These are phyloP conservation scores for Helicoverpa armigera DNA, from an alignment of 1,140 invertebrate species.

Conservation along the genomic window DNA sequence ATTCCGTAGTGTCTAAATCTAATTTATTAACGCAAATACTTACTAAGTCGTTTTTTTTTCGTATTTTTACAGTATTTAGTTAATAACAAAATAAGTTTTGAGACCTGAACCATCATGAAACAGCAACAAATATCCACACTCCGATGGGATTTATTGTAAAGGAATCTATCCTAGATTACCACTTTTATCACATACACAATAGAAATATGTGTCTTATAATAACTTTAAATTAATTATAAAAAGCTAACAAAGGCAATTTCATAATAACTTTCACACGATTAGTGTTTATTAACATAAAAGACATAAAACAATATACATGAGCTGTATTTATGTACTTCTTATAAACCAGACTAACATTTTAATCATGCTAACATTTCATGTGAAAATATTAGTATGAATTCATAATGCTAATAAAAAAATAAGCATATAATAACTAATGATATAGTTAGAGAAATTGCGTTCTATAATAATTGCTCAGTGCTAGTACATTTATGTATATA, in stretches of 20 bases:
- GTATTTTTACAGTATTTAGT: background rate
- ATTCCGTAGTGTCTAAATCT: background rate
- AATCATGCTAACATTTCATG: slow-evolving; percentile 14
- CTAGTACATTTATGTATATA: background rate
- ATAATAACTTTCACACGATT: background rate
- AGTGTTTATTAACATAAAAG: background rate
- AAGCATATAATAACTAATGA: background rate
- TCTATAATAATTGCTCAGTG: background rate
- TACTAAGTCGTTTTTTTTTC: background rate
- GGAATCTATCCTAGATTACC: no score
- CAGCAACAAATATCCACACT: no score
- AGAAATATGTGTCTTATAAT: background rate
- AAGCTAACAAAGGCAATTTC: background rate
- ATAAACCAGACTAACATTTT: no score
- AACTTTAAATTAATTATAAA: background rate
- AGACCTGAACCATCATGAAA: no score
- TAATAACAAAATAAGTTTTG: background rate
- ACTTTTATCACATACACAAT: no score
- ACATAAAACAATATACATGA: background rate
- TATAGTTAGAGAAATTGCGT: background rate
- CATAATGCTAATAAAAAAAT: slow-evolving; percentile 1
- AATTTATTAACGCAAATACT: background rate
- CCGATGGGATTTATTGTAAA: no score
- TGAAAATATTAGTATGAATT: background rate
- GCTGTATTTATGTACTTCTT: background rate